Conservation (phyloP, 2,113 vertebrate species). For the Bufo gargarizans region DNA sequence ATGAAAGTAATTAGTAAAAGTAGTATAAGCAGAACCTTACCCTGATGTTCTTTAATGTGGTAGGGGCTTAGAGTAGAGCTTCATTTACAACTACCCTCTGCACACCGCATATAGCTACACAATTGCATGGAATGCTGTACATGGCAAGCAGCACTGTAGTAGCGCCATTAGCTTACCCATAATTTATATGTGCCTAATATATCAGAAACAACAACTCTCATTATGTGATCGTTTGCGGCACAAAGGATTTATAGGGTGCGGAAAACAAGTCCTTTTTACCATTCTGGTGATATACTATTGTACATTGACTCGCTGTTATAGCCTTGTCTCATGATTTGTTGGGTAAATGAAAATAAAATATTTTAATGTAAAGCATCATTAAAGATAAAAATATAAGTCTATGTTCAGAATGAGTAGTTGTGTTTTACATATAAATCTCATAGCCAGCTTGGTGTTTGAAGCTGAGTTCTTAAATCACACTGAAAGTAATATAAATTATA, state of each 20-base stretch:
- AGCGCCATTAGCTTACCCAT: conserved; percentile 7
- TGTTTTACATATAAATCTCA: neutral
- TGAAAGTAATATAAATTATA: conserved; percentile 11
- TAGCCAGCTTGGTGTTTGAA: neutral
- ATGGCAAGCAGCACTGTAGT: neutral
- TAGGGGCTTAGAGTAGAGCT: too few species aligned
- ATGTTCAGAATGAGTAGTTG: neutral
- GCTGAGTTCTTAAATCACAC: conserved; percentile 6
- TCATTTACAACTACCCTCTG: too few species aligned
- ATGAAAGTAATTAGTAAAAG: too few species aligned
- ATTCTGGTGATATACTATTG: neutral
- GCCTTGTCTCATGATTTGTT: conserved; percentile 3
- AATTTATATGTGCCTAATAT: conserved; percentile 22
- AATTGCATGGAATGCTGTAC: neutral
- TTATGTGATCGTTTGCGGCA: neutral
- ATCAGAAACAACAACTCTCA: conserved; percentile 11
- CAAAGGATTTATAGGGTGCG: conserved; percentile 8
- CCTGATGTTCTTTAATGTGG: too few species aligned
- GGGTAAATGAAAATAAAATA: neutral
- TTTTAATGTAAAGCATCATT: conserved; percentile 17
- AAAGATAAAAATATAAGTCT: neutral
- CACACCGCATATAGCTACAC: neutral
- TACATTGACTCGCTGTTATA: neutral
- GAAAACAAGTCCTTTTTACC: conserved; percentile 17
- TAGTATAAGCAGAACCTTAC: too few species aligned